Conservation (phyloP, 2,113 vertebrate genomes). For the Tenrec ecaudatus region DNA sequence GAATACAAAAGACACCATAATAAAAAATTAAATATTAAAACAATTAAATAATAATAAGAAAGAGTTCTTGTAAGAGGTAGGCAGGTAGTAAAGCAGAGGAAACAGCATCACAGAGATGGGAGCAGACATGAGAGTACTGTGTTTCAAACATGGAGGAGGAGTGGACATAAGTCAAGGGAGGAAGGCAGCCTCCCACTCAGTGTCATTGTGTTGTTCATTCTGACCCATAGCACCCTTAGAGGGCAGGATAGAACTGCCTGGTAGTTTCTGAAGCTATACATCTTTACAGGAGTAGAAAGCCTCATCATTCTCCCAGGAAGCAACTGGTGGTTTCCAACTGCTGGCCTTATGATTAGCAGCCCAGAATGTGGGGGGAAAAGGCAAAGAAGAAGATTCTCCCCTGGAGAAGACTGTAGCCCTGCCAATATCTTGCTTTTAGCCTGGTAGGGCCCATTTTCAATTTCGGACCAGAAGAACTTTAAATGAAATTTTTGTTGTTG, state of each 20-base stretch:
- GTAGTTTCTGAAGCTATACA: too few relatives aligned
- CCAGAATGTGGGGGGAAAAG: background rate
- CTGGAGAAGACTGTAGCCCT: background rate
- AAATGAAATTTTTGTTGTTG: background rate
- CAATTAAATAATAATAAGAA: too few relatives aligned
- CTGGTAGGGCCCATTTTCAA: background rate
- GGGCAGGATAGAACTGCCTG: too few relatives aligned
- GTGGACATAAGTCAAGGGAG: background rate
- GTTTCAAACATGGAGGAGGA: background rate
- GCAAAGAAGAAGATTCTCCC: background rate
- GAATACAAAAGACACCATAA: too few relatives aligned
- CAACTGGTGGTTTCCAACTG: too few relatives aligned
- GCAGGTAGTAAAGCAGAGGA: background rate
- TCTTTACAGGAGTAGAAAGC: too few relatives aligned
- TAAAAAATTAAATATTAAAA: too few relatives aligned
- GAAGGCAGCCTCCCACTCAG: too few relatives aligned
- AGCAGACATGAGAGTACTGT: background rate
- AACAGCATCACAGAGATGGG: background rate
- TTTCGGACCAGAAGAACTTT: background rate
- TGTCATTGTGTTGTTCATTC: too few relatives aligned
- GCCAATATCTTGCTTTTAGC: background rate
- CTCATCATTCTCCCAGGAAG: too few relatives aligned
- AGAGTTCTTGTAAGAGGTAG: background rate
- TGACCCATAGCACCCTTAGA: too few relatives aligned
- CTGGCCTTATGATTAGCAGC: too few relatives aligned